Conservation (phyloP, 2,113 vertebrate genomes). For the Channa argus region DNA sequence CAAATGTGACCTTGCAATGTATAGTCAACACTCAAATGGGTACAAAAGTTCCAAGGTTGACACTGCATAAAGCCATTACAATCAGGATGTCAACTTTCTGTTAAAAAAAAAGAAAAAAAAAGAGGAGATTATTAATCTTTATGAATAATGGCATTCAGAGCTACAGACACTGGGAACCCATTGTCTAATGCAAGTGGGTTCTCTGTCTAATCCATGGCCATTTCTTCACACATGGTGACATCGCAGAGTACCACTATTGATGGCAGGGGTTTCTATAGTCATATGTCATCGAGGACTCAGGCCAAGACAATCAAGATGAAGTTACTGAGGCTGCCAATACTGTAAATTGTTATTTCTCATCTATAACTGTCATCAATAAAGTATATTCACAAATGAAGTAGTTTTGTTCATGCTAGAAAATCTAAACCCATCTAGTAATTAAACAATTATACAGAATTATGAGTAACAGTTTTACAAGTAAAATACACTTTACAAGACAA, state of each 20-base stretch:
- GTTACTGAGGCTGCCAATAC: conserved; percentile 27
- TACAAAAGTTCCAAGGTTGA: conserved; percentile 63
- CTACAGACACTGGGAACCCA: conserved; percentile 72
- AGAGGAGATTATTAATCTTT: conserved; percentile 75
- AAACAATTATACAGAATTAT: too few species aligned
- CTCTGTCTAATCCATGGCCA: conserved; percentile 67
- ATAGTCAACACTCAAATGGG: conserved; percentile 59
- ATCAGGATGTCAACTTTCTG: conserved; percentile 55
- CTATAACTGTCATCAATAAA: neutral
- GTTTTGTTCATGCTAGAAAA: too few species aligned
- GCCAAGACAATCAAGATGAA: conserved; percentile 57
- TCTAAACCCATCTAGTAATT: too few species aligned
- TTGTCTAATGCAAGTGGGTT: conserved; percentile 76
- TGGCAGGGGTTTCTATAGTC: conserved; percentile 60
- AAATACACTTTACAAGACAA: too few species aligned
- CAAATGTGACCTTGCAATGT: conserved; percentile 55
- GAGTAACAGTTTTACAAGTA: too few species aligned
- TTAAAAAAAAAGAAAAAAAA: conserved; percentile 28
- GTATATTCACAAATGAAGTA: too few species aligned
- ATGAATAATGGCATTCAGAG: conserved; percentile 83
- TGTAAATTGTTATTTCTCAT: conserved; percentile 8
- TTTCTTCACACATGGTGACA: conserved; percentile 74
- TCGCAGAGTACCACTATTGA: conserved; percentile 79
- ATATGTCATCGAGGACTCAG: conserved; percentile 68
- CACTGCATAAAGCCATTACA: conserved; percentile 60